A percentile compares a stretch with the other conserved stretches of the same genome.
phyloP scores from a whole-genome alignment of 2,113 vertebrate genomes.

The Emydura subglobosa region DNA sequence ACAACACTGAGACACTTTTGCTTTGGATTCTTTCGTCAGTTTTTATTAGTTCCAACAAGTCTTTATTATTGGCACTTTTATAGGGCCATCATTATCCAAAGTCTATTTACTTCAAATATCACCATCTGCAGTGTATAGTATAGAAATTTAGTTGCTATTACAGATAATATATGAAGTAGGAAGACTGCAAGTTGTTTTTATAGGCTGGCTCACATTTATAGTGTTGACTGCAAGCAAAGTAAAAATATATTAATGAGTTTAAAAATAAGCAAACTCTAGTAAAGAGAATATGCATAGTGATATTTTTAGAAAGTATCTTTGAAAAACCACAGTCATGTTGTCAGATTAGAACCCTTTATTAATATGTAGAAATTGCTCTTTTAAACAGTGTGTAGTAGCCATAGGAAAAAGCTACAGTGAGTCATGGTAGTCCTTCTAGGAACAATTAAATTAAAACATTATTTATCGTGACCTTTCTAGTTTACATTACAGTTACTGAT shows the following conservation, averaged over 20 bases:
- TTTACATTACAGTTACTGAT: slow-evolving; percentile 72
- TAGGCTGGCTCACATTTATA: slow-evolving; percentile 2
- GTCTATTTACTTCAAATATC: slow-evolving; percentile 36
- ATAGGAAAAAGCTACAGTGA: neutral
- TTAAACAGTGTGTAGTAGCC: slow-evolving; percentile 13
- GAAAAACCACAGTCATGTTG: neutral
- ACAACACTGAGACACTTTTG: slow-evolving; percentile 27
- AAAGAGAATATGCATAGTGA: rapidly evolving
- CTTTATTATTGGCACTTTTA: slow-evolving; percentile 43
- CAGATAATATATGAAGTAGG: neutral
- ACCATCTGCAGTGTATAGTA: slow-evolving; percentile 32
- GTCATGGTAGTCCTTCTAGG: slow-evolving; percentile 34
- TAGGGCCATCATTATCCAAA: slow-evolving; percentile 55
- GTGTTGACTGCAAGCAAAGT: neutral
- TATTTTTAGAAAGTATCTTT: neutral
- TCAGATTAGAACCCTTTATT: neutral
- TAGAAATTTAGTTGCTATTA: slow-evolving; percentile 25
- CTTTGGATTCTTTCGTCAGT: slow-evolving; percentile 31
- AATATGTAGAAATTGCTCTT: slow-evolving; percentile 6
- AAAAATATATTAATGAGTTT: neutral
- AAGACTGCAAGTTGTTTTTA: slow-evolving; percentile 28
- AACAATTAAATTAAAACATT: slow-evolving; percentile 66
- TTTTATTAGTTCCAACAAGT: slow-evolving; percentile 51
- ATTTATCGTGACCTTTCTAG: slow-evolving; percentile 71
- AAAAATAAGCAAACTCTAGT: neutral